Conservation (phyloP, 1,140 invertebrate species). For the Yoshiicerus persimilis region DNA sequence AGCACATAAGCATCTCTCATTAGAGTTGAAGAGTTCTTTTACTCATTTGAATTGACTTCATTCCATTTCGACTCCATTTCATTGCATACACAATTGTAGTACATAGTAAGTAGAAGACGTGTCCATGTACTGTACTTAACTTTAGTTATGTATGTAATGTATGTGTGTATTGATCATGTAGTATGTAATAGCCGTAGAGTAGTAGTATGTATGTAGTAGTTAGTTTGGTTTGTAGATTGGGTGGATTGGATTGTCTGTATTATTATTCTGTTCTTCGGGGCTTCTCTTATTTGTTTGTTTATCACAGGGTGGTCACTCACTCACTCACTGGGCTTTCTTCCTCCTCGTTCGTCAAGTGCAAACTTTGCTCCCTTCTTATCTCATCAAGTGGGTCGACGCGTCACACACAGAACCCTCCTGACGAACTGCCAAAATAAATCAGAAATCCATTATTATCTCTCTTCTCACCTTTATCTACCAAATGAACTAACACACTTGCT, state of each 20-base stretch:
- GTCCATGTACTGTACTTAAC: not conserved
- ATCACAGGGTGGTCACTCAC: slow-evolving; percentile 44
- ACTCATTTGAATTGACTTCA: slow-evolving; percentile 10
- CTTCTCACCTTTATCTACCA: slow-evolving; percentile 31
- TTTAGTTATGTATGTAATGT: not conserved
- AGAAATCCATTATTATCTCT: slow-evolving; percentile 38
- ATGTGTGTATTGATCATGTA: not conserved
- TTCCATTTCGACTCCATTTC: not conserved
- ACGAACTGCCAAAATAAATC: slow-evolving; percentile 47
- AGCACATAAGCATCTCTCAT: slow-evolving; percentile 40
- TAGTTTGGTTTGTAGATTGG: slow-evolving; percentile 20
- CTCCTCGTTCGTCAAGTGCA: slow-evolving; percentile 31
- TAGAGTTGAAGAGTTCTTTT: slow-evolving; percentile 31
- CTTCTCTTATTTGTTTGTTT: slow-evolving; percentile 37
- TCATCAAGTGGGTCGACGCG: slow-evolving; percentile 37
- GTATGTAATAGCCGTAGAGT: slow-evolving; percentile 13
- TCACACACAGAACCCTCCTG: slow-evolving; percentile 49
- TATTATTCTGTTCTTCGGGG: slow-evolving; percentile 23
- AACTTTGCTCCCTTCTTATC: slow-evolving; percentile 43
- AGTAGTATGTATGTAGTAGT: slow-evolving; percentile 7
- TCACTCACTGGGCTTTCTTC: slow-evolving; percentile 36
- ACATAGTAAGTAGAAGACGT: not conserved
- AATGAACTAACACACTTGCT: not conserved
- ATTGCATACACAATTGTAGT: not conserved
- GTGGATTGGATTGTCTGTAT: slow-evolving; percentile 35